Evolutionary conservation across 2,113 vertebrate species (phyloP), one percentile per base, ranked within the genome.

Genomic region (Notarius lentiginosus): DNA sequence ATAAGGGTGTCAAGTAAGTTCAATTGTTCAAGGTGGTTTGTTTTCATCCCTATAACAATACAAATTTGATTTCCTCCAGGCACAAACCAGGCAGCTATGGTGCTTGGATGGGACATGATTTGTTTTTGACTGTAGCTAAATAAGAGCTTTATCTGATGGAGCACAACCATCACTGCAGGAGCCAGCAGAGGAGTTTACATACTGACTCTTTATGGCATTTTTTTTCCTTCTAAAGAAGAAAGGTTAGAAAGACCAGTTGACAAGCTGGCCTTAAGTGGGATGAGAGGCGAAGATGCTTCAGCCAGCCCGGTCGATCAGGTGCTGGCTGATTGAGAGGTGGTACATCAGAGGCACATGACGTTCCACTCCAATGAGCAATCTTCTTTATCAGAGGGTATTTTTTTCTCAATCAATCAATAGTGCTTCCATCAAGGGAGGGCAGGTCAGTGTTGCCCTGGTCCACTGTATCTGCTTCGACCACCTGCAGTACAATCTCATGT

Each of bases 291-390:
- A 34, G 82, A 68, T 12, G 53, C 79, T 88, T 87, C 77, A 85
- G 89, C 68, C 24, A 53, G 53, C 22, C 84, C 88, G 93, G 93
- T 94, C 91, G 92, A 93, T 94, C 73, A 88, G 91, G 89, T 90
- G 91, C 86, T 89, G 90, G 91, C 89, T 88, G 90, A 93, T 91
- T 93, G 90, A 92, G 91, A 93, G 91, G 90, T 90, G 90, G 93
- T 91, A 92, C 93, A 92, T 94, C 91, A 91, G 91, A 93, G 92
- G 91, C 82, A 90, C 94, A 95, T 94, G 94, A 93, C 88, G 89
- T 94, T 95, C 91, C 93, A 93, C 93, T 92, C 93, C 93, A 90
- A 94, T 94, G 94, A 94, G 91, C 94, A 95, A 94, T 95, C 93
- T 93, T 90, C 92, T 92, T 93, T 93, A 94, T 95, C 94, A 94